Percentiles rank a stretch among this genome's conserved stretches.
Conservation (phyloP, 92 coral and sea anemone genomes). For the Micromussa lordhowensis region DNA sequence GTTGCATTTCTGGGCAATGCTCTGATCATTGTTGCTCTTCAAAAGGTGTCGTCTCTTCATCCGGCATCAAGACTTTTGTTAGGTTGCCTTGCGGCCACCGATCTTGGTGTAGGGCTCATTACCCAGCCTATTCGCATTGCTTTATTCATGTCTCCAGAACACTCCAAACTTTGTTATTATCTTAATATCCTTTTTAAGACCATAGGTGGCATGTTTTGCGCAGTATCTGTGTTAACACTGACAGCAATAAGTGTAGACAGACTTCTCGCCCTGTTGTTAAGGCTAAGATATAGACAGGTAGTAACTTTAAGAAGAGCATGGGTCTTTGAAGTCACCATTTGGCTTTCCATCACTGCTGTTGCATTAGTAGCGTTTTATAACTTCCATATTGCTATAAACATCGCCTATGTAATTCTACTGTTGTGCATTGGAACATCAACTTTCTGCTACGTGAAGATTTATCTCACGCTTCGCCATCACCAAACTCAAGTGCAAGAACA, state of each 20-base stretch:
- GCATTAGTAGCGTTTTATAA: not conserved
- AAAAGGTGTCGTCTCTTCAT: not conserved
- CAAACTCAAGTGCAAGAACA: not conserved
- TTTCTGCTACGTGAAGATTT: not conserved
- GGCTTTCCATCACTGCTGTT: not conserved
- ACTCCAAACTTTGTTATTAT: not conserved
- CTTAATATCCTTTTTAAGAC: not conserved
- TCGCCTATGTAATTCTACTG: not conserved
- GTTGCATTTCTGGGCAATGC: not conserved
- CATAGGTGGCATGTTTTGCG: not conserved
- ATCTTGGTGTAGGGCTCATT: constrained; percentile 5
- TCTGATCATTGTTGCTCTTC: not conserved
- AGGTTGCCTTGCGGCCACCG: not conserved
- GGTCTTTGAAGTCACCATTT: not conserved
- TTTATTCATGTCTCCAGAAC: not conserved
- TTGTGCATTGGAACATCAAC: not conserved
- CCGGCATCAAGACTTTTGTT: not conserved
- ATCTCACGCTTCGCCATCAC: constrained; percentile 2
- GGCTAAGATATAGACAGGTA: constrained; percentile 23
- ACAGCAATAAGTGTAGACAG: constrained; percentile 42
- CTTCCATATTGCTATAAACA: not conserved
- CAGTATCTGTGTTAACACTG: constrained; percentile 7
- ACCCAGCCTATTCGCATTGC: not conserved
- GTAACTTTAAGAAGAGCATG: not conserved
- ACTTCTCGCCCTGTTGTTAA: constrained; percentile 15